phyloP scores from a whole-genome alignment of 2,888 invertebrate genomes.

The Cheilosia grossa region DNA sequence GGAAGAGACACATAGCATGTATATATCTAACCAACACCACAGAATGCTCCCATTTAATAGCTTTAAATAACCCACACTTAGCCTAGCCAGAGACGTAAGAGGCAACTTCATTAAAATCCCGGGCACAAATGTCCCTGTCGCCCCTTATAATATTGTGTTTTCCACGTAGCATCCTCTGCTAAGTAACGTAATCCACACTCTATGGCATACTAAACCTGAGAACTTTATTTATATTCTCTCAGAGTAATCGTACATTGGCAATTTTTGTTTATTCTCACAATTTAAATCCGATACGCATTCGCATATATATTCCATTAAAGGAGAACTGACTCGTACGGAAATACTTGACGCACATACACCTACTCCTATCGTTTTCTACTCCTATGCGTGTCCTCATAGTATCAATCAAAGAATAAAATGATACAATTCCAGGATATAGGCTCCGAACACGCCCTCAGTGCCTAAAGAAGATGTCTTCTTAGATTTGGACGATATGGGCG shows the following conservation, averaged over 20 bases:
- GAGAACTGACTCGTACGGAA: conserved; percentile 16
- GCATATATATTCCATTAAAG: conserved; percentile 66
- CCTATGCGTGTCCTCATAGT: conserved; percentile 52
- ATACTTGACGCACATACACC: conserved; percentile 10
- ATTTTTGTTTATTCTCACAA: conserved; percentile 72
- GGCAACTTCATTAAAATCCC: conserved; percentile 56
- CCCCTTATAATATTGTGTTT: conserved; percentile 47
- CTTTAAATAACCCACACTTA: conserved; percentile 45
- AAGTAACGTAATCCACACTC: conserved; percentile 71
- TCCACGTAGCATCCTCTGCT: conserved; percentile 55
- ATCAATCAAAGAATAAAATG: conserved; percentile 72
- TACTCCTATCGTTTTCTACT: background rate
- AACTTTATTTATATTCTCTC: conserved; percentile 70
- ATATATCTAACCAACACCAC: background rate
- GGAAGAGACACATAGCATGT: background rate
- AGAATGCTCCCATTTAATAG: conserved; percentile 37
- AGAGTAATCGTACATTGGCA: conserved; percentile 65
- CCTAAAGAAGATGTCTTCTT: conserved; percentile 51
- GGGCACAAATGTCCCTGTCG: conserved; percentile 39
- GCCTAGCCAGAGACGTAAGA: background rate
- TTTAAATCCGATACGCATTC: conserved; percentile 70
- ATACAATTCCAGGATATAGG: conserved; percentile 36
- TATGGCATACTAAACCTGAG: conserved; percentile 66
- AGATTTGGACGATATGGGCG: conserved; percentile 13
- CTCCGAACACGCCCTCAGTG: conserved; percentile 24